Evolutionary conservation across 2,113 vertebrate species (phyloP).

Genomic region (Cichladusa arquata): DNA sequence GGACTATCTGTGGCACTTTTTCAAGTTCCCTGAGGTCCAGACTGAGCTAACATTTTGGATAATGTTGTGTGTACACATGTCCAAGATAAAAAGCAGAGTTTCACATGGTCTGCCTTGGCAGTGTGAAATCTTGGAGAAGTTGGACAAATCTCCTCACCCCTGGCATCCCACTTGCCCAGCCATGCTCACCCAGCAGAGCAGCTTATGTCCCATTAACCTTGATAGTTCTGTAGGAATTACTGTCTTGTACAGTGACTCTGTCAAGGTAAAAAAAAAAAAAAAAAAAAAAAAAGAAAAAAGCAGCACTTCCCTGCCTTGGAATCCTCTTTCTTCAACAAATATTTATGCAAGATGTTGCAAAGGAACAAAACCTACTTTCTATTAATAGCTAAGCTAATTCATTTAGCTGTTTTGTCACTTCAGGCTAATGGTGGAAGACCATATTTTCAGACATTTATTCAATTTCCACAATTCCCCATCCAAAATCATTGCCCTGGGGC

Average conservation of each 20-base stretch:
- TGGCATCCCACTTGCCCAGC: not conserved
- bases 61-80: accelerated
- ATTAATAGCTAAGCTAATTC: not conserved
- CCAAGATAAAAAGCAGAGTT: not conserved
- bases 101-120: not conserved
- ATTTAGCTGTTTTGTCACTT: not conserved
- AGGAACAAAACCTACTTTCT: not conserved
- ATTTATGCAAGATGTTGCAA: not conserved
- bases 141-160: not conserved
- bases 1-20: not conserved
- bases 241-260: not conserved
- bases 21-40: not conserved
- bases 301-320: not conserved
- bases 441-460: conserved; percentile 12
- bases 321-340: not conserved
- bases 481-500: not conserved
- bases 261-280: not conserved
- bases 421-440: not conserved
- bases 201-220: conserved; percentile 35
- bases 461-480: not conserved
- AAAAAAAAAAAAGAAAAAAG: not conserved
- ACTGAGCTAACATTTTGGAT: not conserved
- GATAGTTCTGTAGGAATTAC: conserved; percentile 8
- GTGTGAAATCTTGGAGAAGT: not conserved
- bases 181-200: not conserved